These are phyloP conservation scores for Rhingia rostrata DNA, from an alignment of 2,888 invertebrate genomes.

Conservation along the genomic window DNA sequence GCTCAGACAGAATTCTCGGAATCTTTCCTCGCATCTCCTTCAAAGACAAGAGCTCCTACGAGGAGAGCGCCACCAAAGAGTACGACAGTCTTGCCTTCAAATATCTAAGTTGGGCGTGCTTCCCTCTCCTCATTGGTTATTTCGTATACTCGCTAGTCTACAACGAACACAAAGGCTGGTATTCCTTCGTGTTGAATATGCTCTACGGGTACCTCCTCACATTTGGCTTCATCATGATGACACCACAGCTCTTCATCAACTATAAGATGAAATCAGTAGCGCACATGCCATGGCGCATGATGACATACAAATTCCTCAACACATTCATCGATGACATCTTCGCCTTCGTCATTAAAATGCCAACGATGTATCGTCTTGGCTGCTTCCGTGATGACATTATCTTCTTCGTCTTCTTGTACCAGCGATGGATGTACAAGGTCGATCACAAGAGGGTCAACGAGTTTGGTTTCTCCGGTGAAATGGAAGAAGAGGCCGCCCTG, in stretches of 20 bases:
- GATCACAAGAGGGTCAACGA: constrained; percentile 98
- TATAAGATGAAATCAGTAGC: constrained; percentile 99
- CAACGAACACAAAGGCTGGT: constrained; percentile 99
- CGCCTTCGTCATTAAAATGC: constrained; percentile 99
- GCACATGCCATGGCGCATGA: constrained; percentile 99
- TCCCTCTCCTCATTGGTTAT: constrained; percentile 96
- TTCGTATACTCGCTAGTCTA: constrained; percentile 97
- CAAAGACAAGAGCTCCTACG: constrained; percentile 98
- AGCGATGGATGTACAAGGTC: constrained; percentile 99
- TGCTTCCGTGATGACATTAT: constrained; percentile 99
- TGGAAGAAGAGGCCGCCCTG: constrained; percentile 83
- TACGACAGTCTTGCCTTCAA: constrained; percentile 98
- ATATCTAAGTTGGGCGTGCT: constrained; percentile 97
- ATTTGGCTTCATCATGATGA: constrained; percentile 99
- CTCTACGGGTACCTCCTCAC: constrained; percentile 98
- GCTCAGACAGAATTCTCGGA: constrained; percentile 89
- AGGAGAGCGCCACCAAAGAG: constrained; percentile 94
- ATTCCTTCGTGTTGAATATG: constrained; percentile 98
- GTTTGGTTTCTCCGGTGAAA: constrained; percentile 98
- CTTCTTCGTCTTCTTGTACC: constrained; percentile 99
- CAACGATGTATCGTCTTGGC: constrained; percentile 98
- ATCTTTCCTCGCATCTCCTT: constrained; percentile 91
- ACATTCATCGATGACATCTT: constrained; percentile 99
- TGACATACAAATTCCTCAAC: constrained; percentile 99
- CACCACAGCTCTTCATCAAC: constrained; percentile 99